Base-by-base conservation (phyloP, 1,140 invertebrate species). In the Hylaeus volcanicus region DNA sequence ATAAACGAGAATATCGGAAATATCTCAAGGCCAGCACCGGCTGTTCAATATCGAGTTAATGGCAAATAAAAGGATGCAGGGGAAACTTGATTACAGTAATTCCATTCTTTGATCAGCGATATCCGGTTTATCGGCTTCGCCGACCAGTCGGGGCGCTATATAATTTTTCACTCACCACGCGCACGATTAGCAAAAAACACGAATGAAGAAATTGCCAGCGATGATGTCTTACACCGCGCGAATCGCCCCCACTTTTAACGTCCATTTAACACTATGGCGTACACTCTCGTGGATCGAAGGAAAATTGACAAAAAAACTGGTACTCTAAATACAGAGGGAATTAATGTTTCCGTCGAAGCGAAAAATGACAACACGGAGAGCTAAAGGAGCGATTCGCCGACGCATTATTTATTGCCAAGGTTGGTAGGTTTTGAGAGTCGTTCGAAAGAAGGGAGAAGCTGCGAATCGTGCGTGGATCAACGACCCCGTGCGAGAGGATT, bases 21-120 rank as follows among this genome's bases (percentile, higher is more conserved):
- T 80, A 80, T 80, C 78, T 80, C 78, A 80, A 80, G 78, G 78
- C 72, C 78, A 75, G 64, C 45, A 39, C n/a, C 55, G 63, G 64
- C 63, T 41, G 78, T 66, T 75, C 78, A 51, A 80, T 80, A 80
- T 75, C 72, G 72, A 68, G 78, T 80, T 80, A 80, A 80, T 74
- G 73, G 78, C 53, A 61, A 80, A 80, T 80, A 80, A 68, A 80
- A 80, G 70, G 64, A 74, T 53, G 63, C 55, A n/a, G n/a, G n/a
- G 72, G 72, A 43, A 68, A 75, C 71, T 75, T 80, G 78, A 80
- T 80, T 75, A 80, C 78, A 75, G 78, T 80, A 80, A 80, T 80
- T 75, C 72, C 64, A 61, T 68, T 80, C 78, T 80, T 68, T 80
- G 78, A 80, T 80, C 78, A 68, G 45, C 71, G 78, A 68, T 80